These are phyloP conservation scores for Danaus plexippus DNA, from an alignment of 1,140 invertebrate genomes.

Conservation along the genomic window DNA sequence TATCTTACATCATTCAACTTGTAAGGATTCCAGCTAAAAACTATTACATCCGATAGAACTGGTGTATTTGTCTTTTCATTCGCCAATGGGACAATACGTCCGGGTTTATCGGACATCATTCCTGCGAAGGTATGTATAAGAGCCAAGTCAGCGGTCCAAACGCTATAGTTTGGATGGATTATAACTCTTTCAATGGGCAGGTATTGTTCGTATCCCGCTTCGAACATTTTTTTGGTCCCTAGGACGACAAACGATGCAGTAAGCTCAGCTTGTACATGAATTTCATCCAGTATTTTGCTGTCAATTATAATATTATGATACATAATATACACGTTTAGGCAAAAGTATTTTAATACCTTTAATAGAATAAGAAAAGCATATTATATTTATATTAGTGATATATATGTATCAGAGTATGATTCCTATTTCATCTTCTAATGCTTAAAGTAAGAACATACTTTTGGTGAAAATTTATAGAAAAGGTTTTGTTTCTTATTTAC, in stretches of 20 bases:
- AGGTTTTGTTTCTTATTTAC: too few species aligned
- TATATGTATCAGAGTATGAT: too few species aligned
- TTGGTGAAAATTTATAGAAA: too few species aligned
- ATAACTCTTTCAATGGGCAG: constrained; percentile 43
- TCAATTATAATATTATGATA: neutral
- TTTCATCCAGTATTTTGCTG: constrained; percentile 1
- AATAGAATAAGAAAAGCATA: constrained; percentile 6
- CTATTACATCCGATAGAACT: constrained; percentile 32
- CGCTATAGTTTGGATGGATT: constrained; percentile 34
- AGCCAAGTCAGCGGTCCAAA: constrained; percentile 36
- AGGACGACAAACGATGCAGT: constrained; percentile 47
- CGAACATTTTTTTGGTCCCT: constrained; percentile 41
- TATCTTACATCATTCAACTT: constrained; percentile 28
- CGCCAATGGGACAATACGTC: constrained; percentile 32
- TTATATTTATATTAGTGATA: neutral
- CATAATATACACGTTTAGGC: neutral
- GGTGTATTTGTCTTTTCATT: constrained; percentile 27
- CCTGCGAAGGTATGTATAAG: constrained; percentile 43
- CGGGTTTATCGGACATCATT: constrained; percentile 48
- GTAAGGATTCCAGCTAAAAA: constrained; percentile 45
- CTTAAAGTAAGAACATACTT: too few species aligned
- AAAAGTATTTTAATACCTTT: neutral
- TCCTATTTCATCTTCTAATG: too few species aligned
- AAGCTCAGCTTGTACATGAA: constrained; percentile 27
- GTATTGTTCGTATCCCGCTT: constrained; percentile 35